Percentiles rank a stretch among this genome's conserved stretches.
Evolutionary conservation across 1,140 invertebrate species (phyloP).

Genomic region (Panagrolaimus sp.): DNA sequence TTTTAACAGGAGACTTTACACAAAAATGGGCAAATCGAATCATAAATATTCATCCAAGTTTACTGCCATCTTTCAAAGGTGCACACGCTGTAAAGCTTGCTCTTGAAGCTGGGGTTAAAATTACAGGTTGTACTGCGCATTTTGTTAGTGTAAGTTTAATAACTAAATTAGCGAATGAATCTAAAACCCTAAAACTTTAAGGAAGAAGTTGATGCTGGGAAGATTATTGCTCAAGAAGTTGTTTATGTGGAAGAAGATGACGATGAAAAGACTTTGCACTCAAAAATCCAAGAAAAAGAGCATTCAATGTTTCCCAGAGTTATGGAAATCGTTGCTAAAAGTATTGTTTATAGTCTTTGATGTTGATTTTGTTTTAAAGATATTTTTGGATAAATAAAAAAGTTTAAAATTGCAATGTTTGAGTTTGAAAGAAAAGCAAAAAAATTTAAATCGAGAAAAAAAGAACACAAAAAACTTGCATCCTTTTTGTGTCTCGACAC

Average conservation of each 20-base stretch:
- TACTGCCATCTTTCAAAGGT: slow-evolving; percentile 86
- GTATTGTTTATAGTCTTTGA: background rate
- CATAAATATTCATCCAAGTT: slow-evolving; percentile 87
- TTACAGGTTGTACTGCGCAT: slow-evolving; percentile 87
- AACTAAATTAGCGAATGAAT: background rate
- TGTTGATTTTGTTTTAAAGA: too few species aligned
- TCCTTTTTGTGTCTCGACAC: too few species aligned
- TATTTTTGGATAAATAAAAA: too few species aligned
- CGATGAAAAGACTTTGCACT: slow-evolving; percentile 71
- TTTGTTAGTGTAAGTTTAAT: slow-evolving; percentile 76
- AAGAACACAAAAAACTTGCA: too few species aligned
- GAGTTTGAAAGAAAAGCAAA: too few species aligned
- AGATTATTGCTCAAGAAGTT: slow-evolving; percentile 80
- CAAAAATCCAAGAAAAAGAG: slow-evolving; percentile 77
- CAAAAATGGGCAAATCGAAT: slow-evolving; percentile 74
- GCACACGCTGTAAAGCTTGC: slow-evolving; percentile 77
- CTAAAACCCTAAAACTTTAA: slow-evolving; percentile 59
- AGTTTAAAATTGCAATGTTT: too few species aligned
- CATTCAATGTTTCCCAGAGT: slow-evolving; percentile 80
- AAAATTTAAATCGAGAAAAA: too few species aligned
- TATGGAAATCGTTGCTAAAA: slow-evolving; percentile 71
- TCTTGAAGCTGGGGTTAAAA: slow-evolving; percentile 73
- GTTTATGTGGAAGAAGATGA: slow-evolving; percentile 75
- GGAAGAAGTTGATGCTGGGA: slow-evolving; percentile 87
- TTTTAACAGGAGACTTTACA: slow-evolving; percentile 68